A percentile compares a stretch with the other conserved stretches of the same genome.
phyloP scores from a whole-genome alignment of 2,888 invertebrate species.

The Pecten maximus region DNA sequence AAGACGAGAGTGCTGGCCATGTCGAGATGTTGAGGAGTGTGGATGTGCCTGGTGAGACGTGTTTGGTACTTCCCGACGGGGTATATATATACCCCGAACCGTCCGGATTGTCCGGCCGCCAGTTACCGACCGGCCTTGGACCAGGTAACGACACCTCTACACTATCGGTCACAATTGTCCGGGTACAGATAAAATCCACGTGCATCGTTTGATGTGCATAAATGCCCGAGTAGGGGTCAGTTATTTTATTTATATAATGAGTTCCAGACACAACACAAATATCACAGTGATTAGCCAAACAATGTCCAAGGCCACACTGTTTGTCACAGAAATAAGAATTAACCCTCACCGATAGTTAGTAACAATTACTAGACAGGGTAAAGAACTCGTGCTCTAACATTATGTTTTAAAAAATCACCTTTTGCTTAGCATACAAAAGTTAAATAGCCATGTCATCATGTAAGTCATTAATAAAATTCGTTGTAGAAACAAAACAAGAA shows the following conservation, averaged over 20 bases:
- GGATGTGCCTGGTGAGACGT: not conserved
- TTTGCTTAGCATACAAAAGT: too few species aligned
- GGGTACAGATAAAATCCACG: not conserved
- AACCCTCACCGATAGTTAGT: too few species aligned
- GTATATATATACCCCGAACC: not conserved
- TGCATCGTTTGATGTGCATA: not conserved
- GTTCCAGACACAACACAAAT: not conserved
- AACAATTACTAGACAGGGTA: too few species aligned
- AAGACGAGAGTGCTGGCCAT: not conserved
- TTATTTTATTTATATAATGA: not conserved
- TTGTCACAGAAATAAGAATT: not conserved
- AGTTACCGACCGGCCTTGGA: not conserved
- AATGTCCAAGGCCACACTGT: not conserved
- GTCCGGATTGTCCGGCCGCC: not conserved
- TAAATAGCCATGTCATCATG: too few species aligned
- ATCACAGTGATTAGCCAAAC: not conserved
- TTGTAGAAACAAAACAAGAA: too few species aligned
- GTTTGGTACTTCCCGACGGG: not conserved
- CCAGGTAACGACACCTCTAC: not conserved
- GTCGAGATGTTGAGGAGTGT: not conserved
- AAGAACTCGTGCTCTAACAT: too few species aligned
- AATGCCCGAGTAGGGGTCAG: not conserved
- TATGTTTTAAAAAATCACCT: too few species aligned
- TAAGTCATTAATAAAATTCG: too few species aligned
- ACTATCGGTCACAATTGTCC: not conserved